A percentile compares a stretch with the other conserved stretches of the same genome.
Conservation (phyloP, 64 coral and sea anemone genomes). For the Anthopleura sola region DNA sequence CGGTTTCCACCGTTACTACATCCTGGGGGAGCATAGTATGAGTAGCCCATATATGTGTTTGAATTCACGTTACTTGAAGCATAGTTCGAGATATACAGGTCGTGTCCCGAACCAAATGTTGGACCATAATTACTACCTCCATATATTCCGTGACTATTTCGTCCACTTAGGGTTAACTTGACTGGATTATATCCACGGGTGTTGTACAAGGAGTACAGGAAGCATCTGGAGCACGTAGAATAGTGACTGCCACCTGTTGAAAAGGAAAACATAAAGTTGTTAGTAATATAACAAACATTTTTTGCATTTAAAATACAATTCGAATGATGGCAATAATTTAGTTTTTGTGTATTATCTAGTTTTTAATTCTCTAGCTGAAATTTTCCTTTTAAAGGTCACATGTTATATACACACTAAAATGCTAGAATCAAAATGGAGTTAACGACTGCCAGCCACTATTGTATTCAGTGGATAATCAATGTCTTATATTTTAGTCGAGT, state of each 20-base stretch:
- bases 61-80: neutral
- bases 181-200: neutral
- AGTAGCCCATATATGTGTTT: neutral
- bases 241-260: neutral
- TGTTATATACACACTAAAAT: no score
- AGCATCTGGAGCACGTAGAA: neutral
- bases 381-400: no score
- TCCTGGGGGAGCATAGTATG: neutral
- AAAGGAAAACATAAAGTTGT: no score
- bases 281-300: no score
- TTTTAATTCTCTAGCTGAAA: no score
- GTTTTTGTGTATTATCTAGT: no score
- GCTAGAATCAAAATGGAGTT: no score
- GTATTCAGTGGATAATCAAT: no score
- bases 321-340: no score
- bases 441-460: no score
- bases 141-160: neutral
- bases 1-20: neutral
- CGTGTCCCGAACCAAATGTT: neutral
- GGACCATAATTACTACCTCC: neutral
- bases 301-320: no score
- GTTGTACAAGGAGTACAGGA: neutral
- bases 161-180: neutral
- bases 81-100: neutral
- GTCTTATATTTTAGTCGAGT: no score